Evolutionary conservation across 2,113 vertebrate genomes (phyloP).

Genomic region (Bos javanicus): DNA sequence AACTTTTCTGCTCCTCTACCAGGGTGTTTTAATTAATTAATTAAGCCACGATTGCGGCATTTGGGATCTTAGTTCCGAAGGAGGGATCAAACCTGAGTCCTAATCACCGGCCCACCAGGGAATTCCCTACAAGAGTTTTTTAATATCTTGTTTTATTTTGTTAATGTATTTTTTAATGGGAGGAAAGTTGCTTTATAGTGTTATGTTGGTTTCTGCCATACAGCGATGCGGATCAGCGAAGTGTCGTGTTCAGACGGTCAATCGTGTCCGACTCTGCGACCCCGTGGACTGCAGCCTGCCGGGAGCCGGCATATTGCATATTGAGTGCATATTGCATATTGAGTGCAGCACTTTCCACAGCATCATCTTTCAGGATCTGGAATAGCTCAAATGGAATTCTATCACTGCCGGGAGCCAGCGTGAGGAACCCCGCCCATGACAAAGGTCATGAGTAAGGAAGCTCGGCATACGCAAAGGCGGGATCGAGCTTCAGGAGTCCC

Average conservation of each 20-base stretch:
- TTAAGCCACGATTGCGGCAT: not conserved
- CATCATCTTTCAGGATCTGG: too few species aligned
- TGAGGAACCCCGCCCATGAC: too few species aligned
- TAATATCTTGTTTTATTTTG: not conserved
- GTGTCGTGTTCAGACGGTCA: not conserved
- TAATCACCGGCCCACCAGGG: not conserved
- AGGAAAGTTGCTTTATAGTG: not conserved
- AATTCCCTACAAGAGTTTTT: not conserved
- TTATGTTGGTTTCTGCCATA: rapidly evolving
- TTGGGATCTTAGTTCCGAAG: not conserved
- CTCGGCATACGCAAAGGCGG: too few species aligned
- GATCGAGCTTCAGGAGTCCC: too few species aligned
- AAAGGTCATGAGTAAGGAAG: too few species aligned
- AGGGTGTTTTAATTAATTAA: not conserved
- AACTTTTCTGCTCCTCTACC: not conserved
- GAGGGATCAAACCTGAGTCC: not conserved
- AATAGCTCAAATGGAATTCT: too few species aligned
- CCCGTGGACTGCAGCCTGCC: not conserved
- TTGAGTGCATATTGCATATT: too few species aligned
- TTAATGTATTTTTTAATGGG: not conserved
- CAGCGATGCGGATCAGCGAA: not conserved
- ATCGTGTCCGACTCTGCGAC: not conserved
- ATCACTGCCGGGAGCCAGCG: too few species aligned
- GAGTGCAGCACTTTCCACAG: too few species aligned
- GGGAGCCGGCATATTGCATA: too few species aligned